Evolutionary conservation across 30 jellyfish, hydroid and myxozoan genomes (phyloP).

Genomic region (Aurelia aurita complex sp. Pacific): DNA sequence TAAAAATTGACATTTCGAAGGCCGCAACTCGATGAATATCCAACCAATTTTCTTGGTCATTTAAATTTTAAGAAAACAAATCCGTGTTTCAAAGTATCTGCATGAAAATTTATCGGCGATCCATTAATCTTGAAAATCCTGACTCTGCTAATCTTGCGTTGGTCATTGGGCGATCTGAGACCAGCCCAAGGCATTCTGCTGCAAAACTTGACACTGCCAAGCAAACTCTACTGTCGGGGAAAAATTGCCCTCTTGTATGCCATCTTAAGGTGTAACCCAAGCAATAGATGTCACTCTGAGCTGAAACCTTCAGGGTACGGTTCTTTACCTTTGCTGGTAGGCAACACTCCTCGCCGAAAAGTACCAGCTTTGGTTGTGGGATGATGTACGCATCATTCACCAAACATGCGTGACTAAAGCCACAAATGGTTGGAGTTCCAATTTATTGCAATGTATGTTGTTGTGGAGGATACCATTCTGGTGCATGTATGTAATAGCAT

Average conservation of each 20-base stretch:
- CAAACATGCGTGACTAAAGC: conserved; percentile 15
- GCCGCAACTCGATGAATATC: too few species aligned
- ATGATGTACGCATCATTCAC: not conserved
- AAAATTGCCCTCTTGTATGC: not conserved
- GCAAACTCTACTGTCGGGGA: not conserved
- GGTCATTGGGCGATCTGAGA: conserved; percentile 8
- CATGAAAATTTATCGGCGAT: too few species aligned
- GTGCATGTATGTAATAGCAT: conserved; percentile 5
- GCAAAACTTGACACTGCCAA: conserved; percentile 7
- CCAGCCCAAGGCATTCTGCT: conserved; percentile 16
- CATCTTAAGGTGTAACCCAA: conserved; percentile 9
- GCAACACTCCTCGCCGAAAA: conserved; percentile 4
- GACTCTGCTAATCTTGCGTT: conserved; percentile 6
- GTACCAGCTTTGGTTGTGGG: conserved; percentile 7
- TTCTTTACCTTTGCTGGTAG: conserved; percentile 17
- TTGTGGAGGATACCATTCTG: conserved; percentile 2
- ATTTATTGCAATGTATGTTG: not conserved
- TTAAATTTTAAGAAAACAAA: too few species aligned
- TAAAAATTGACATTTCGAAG: too few species aligned
- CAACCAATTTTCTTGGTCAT: too few species aligned
- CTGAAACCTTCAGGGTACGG: conserved; percentile 12
- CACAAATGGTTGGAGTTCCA: conserved; percentile 19
- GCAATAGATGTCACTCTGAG: conserved; percentile 12
- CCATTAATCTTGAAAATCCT: not conserved
- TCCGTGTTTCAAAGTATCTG: too few species aligned